Conservation (phyloP, 2,797 vertebrate species). For the Cynodonichthys magdalenae region DNA sequence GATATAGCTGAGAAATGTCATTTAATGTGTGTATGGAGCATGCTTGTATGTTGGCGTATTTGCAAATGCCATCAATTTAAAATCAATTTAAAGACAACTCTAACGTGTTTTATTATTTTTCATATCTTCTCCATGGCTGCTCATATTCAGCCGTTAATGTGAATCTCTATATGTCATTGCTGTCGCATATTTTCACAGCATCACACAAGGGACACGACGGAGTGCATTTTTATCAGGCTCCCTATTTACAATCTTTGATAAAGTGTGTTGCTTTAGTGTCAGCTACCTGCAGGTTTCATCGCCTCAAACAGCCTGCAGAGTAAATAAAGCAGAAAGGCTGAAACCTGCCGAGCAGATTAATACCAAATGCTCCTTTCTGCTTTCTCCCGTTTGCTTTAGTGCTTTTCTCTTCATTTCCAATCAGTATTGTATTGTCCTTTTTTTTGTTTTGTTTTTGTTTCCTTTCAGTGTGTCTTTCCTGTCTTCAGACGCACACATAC, state of each 20-base stretch:
- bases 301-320: slow-evolving; percentile 35
- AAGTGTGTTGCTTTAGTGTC: slow-evolving; percentile 47
- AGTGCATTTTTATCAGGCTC: slow-evolving; percentile 61
- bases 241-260: slow-evolving; percentile 67
- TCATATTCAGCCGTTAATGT: slow-evolving; percentile 25
- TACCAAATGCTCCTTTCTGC: slow-evolving; percentile 32
- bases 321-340: slow-evolving; percentile 59
- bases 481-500: slow-evolving; percentile 25
- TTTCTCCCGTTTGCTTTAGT: slow-evolving; percentile 34
- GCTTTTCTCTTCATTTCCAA: slow-evolving; percentile 46
- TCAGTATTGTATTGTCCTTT: slow-evolving; percentile 46
- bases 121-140: slow-evolving; percentile 19
- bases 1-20: slow-evolving; percentile 24
- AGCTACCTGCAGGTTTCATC: slow-evolving; percentile 56
- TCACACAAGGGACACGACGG: slow-evolving; percentile 33
- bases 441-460: slow-evolving; percentile 37
- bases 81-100: slow-evolving; percentile 9
- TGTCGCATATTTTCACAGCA: slow-evolving; percentile 30
- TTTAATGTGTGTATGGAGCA: background rate
- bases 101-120: slow-evolving; percentile 24
- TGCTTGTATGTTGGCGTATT: background rate
- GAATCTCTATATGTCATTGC: slow-evolving; percentile 36
- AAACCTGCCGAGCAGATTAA: slow-evolving; percentile 62
- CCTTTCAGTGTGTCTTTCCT: slow-evolving; percentile 3
- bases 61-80: slow-evolving; percentile 18